Evolutionary conservation across 1,140 invertebrate genomes (phyloP).

Genomic region (Diuraphis noxia): DNA sequence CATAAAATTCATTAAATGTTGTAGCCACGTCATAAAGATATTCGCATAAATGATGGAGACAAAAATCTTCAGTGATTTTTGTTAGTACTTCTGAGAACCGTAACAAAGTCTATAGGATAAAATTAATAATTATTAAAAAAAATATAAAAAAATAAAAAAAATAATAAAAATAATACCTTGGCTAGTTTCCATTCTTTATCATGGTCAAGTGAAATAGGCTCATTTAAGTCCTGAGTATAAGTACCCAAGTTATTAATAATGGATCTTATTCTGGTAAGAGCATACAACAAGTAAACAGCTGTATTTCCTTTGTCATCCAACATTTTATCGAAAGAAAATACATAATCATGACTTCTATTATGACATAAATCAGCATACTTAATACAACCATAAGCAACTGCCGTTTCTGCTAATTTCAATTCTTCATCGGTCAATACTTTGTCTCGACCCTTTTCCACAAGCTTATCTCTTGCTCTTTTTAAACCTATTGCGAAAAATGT

Average conservation of each 20-base stretch:
- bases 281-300: constrained; percentile 96
- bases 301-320: constrained; percentile 98
- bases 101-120: constrained; percentile 64
- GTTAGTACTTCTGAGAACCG: constrained; percentile 87
- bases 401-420: constrained; percentile 80
- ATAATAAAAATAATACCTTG: constrained; percentile 65
- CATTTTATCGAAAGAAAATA: constrained; percentile 99
- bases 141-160: not conserved
- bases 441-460: constrained; percentile 89
- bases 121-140: constrained; percentile 38
- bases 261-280: constrained; percentile 89
- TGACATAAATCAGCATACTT: constrained; percentile 97
- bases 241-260: constrained; percentile 82
- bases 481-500: constrained; percentile 65
- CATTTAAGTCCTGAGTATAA: constrained; percentile 64
- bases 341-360: constrained; percentile 91
- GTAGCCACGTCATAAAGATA: constrained; percentile 94
- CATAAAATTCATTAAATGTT: constrained; percentile 95
- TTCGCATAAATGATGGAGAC: constrained; percentile 89
- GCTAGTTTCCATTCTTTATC: constrained; percentile 94
- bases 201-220: constrained; percentile 77
- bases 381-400: constrained; percentile 97
- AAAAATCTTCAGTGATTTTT: constrained; percentile 82
- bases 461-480: constrained; percentile 79
- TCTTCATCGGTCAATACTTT: constrained; percentile 83